Evolutionary conservation across 2,888 invertebrate species (phyloP).

Genomic region (Flexamia atlantica): DNA sequence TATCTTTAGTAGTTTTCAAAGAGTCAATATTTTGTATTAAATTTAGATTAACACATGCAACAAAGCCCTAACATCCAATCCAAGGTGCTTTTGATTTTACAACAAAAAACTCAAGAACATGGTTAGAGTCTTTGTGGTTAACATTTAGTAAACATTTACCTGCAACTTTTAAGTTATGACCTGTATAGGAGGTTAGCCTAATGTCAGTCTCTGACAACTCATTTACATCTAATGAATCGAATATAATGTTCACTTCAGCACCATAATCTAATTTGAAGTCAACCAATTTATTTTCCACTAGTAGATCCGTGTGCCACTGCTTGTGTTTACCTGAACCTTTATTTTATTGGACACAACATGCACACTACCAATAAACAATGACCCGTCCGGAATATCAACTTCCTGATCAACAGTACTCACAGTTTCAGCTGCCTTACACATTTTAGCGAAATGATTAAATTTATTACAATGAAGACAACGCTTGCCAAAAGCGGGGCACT

Average conservation of each 20-base stretch:
- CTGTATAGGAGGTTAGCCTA: neutral
- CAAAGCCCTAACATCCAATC: too few species aligned
- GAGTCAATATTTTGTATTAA: too few species aligned
- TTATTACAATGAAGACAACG: slow-evolving; percentile 17
- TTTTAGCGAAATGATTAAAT: slow-evolving; percentile 21
- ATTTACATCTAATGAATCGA: neutral
- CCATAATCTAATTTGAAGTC: neutral
- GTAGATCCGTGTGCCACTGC: neutral
- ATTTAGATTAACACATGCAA: too few species aligned
- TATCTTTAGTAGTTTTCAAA: too few species aligned
- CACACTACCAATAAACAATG: neutral
- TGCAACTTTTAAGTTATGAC: neutral
- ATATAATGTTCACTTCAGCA: neutral
- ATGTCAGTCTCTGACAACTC: neutral
- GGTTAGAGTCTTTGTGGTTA: neutral
- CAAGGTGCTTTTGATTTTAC: too few species aligned
- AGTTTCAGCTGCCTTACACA: neutral
- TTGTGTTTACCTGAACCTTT: neutral
- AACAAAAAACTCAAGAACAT: too few species aligned
- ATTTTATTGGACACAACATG: neutral
- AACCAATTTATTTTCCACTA: too few species aligned
- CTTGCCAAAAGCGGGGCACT: slow-evolving; percentile 15
- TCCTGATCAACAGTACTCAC: neutral
- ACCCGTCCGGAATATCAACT: neutral
- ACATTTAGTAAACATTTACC: neutral